Evolutionary conservation across 2,797 vertebrate genomes (phyloP), one percentile per base, ranked within the genome.

Genomic region (Poeciliopsis paucimaculata): DNA sequence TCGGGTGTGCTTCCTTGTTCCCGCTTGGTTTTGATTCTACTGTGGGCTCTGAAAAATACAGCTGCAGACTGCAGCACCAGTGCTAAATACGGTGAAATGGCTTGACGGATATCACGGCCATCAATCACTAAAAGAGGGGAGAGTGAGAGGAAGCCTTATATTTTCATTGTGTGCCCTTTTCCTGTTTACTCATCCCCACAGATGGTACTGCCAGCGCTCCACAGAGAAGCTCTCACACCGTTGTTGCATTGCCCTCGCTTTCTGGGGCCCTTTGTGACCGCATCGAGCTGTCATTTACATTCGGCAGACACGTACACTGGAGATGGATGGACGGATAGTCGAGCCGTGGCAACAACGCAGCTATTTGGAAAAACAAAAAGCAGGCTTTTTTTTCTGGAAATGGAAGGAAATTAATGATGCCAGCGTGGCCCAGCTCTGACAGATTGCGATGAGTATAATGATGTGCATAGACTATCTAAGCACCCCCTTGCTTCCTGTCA

Each of bases 231-330:
- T 90, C 88, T 93, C 86, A 88, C 92, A 82, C 93, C 93, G 93
- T 94, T 91, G 88, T 92, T 92, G 92, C 88, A 81, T 92, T 77
- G 62, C 83, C 89, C 82, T 83, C 53, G 79, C 90, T 92, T 88
- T 94, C 94, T 95, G 93, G 92, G 89, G 91, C 89, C 87, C 94
- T 93, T 95, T 95, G 94, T 95, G 87, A 93, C 89, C 88, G 85
- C 77, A 77, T 82, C 88, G 91, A 94, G 86, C 92, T 95, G 92
- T 93, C 93, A 93, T 95, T 95, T 95, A 94, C 92, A 93, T 95
- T 94, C 92, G 91, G 70, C 83, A 79, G 92, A 93, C 93, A 93
- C 90, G 82, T 86, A 86, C 89, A 79, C 87, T 73, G 73, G 77
- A 81, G 86, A 92, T 78, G 83, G 87, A 93, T 86, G 85, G 84